Evolutionary conservation across 2,888 invertebrate species (phyloP).

Genomic region (Cryptops parisi): DNA sequence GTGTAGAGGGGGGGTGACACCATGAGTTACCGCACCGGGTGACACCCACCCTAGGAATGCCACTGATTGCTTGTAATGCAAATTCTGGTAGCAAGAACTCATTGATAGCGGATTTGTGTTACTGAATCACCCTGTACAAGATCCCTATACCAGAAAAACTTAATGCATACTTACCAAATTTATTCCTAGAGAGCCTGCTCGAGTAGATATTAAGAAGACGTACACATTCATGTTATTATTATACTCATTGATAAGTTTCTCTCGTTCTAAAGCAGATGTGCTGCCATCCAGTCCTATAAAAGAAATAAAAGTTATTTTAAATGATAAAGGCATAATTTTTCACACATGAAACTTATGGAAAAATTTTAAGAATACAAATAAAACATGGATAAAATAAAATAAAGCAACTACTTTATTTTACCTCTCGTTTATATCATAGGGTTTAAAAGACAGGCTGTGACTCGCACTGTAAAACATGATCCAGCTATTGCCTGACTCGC

Average conservation of each 20-base stretch:
- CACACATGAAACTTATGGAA: background rate
- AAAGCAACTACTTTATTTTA: background rate
- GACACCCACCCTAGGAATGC: too few relatives aligned
- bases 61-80: too few relatives aligned
- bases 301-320: background rate
- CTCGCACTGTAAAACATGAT: too few relatives aligned
- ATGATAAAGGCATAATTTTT: background rate
- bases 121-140: too few relatives aligned
- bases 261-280: conserved; percentile 83
- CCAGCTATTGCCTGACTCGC: too few relatives aligned
- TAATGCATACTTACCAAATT: conserved; percentile 47
- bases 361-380: background rate
- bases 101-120: too few relatives aligned
- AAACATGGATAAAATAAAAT: background rate
- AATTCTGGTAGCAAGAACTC: too few relatives aligned
- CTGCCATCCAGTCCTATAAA: conserved; percentile 78
- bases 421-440: too few relatives aligned
- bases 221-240: conserved; percentile 74
- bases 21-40: too few relatives aligned
- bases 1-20: too few relatives aligned
- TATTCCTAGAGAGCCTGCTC: conserved; percentile 91
- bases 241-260: conserved; percentile 91
- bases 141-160: too few relatives aligned
- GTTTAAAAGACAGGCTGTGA: too few relatives aligned
- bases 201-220: conserved; percentile 88